A percentile compares a stretch with the other conserved stretches of the same genome.
phyloP scores from a whole-genome alignment of 2,797 vertebrate genomes.

The Acanthurus tractus region DNA sequence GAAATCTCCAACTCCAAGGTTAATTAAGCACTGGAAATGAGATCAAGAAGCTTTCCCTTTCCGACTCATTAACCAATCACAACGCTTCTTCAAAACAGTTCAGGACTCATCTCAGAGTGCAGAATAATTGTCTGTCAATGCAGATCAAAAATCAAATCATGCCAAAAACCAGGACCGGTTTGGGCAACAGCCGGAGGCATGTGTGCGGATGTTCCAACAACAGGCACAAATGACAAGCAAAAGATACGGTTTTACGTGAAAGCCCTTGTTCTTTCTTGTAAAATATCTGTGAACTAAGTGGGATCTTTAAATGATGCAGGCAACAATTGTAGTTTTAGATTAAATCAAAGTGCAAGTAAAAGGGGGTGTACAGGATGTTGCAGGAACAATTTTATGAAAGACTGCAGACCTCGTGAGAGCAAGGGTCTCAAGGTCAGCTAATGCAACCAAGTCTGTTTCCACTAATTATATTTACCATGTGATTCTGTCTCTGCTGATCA shows the following conservation, averaged over 20 bases:
- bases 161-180: conserved; percentile 24
- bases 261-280: neutral
- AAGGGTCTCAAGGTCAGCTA: neutral
- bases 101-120: conserved; percentile 71
- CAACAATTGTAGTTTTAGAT: neutral
- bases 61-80: conserved; percentile 86
- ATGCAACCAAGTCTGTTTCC: too few relatives aligned
- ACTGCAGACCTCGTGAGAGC: neutral
- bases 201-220: conserved; percentile 4
- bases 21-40: conserved; percentile 87
- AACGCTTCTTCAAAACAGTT: conserved; percentile 81
- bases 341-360: neutral
- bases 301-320: neutral
- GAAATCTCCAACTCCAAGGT: conserved; percentile 86
- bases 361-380: neutral
- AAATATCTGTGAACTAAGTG: neutral
- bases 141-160: conserved; percentile 75
- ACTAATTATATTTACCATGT: neutral
- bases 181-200: conserved; percentile 36
- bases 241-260: neutral
- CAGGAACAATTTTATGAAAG: neutral
- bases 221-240: neutral
- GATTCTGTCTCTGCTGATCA: neutral
- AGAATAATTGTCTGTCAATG: conserved; percentile 81
- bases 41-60: conserved; percentile 86